Evolutionary conservation across 2,888 invertebrate genomes (phyloP).

Genomic region (Ormyrus thymus): DNA sequence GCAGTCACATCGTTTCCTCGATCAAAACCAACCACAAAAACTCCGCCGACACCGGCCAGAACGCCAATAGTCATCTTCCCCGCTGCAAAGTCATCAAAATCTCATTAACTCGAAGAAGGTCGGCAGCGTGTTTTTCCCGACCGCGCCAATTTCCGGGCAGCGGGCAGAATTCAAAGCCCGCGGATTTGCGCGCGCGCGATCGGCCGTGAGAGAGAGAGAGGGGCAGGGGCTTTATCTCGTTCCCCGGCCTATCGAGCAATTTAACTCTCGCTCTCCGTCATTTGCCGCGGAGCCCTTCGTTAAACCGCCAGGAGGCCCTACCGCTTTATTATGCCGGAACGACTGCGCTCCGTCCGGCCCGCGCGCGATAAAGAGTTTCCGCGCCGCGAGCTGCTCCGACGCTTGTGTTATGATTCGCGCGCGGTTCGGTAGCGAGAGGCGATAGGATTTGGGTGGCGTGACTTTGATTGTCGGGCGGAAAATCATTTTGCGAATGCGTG

Average conservation of each 20-base stretch:
- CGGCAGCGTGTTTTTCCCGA: slow-evolving; percentile 22
- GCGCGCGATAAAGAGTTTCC: slow-evolving; percentile 25
- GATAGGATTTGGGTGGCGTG: too few species aligned
- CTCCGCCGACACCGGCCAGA: not conserved
- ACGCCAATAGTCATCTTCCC: not conserved
- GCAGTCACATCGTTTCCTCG: too few species aligned
- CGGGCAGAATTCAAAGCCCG: slow-evolving; percentile 2
- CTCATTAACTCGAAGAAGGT: slow-evolving; percentile 15
- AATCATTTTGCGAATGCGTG: too few species aligned
- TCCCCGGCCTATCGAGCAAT: not conserved
- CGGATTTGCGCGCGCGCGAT: not conserved
- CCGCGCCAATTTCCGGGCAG: slow-evolving; percentile 26
- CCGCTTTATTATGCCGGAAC: slow-evolving; percentile 18
- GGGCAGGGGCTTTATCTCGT: slow-evolving; percentile 21
- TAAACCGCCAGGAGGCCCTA: slow-evolving; percentile 1
- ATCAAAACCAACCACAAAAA: not conserved
- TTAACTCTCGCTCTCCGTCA: slow-evolving; percentile 1
- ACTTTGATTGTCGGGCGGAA: too few species aligned
- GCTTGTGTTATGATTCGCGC: too few species aligned
- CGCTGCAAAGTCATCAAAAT: slow-evolving; percentile 35
- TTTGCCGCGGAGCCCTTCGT: slow-evolving; percentile 14
- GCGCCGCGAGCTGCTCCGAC: not conserved
- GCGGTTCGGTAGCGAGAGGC: too few species aligned
- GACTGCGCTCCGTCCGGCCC: not conserved
- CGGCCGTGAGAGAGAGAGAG: not conserved